phyloP scores from a whole-genome alignment of 2,113 vertebrate genomes.

The Agapornis roseicollis region DNA sequence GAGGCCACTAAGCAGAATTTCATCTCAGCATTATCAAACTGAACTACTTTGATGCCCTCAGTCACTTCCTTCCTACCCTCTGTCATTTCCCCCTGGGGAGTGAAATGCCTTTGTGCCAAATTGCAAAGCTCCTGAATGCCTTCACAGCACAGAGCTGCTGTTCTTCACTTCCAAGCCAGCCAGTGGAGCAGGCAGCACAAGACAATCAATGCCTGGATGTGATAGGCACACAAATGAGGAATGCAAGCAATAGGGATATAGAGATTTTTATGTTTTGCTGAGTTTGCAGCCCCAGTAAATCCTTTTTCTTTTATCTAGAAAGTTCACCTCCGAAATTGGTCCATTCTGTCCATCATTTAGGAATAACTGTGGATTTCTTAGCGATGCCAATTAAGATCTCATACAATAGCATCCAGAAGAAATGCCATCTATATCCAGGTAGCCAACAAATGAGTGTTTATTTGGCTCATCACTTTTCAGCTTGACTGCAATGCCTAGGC shows the following conservation, averaged over 20 bases:
- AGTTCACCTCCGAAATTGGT: background rate
- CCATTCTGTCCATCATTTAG: background rate
- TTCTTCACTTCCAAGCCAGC: background rate
- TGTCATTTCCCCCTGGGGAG: background rate
- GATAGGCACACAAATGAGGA: constrained; percentile 38
- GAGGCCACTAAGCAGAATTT: constrained; percentile 3
- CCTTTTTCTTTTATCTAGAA: background rate
- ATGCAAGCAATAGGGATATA: background rate
- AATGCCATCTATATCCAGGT: background rate
- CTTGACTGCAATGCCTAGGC: background rate
- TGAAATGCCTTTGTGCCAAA: background rate
- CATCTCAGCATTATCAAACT: constrained; percentile 6
- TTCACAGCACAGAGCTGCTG: background rate
- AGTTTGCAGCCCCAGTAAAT: background rate
- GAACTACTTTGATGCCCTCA: background rate
- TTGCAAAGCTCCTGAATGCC: background rate
- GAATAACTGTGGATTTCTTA: background rate
- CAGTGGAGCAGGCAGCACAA: constrained; percentile 9
- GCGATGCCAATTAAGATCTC: background rate
- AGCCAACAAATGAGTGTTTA: background rate
- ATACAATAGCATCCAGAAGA: background rate
- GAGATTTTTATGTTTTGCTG: background rate
- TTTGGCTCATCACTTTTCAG: background rate
- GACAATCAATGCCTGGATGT: constrained; percentile 48
- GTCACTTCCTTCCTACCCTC: constrained; percentile 11